These are phyloP conservation scores for Leptothorax acervorum DNA, from an alignment of 2,888 invertebrate species.

Conservation along the genomic window DNA sequence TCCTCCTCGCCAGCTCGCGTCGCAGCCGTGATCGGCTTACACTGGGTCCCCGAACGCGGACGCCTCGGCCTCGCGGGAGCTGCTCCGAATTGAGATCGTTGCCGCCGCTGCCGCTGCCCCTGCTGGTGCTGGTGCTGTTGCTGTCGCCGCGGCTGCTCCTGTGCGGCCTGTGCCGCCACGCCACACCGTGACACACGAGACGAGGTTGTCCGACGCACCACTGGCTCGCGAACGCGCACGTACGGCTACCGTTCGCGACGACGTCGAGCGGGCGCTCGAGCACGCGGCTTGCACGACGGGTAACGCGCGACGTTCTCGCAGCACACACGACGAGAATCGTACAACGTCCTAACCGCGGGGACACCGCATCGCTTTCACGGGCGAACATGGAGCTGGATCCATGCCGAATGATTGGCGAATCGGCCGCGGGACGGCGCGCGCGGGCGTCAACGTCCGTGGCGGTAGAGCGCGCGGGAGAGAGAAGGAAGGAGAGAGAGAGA, in stretches of 20 bases:
- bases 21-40: conserved; percentile 57
- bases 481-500: conserved; percentile 3
- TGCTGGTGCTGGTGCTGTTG: not conserved
- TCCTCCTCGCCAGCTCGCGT: conserved; percentile 69
- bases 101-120: not conserved
- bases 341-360: conserved; percentile 84
- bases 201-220: conserved; percentile 60
- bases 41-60: conserved; percentile 38
- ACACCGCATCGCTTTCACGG: conserved; percentile 84
- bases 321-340: conserved; percentile 81
- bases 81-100: conserved; percentile 38
- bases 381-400: conserved; percentile 83
- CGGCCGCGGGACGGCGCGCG: conserved; percentile 74
- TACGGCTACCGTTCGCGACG: conserved; percentile 37
- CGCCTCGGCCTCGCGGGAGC: conserved; percentile 15
- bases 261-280: conserved; percentile 53
- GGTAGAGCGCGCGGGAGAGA: conserved; percentile 66
- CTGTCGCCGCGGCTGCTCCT: conserved; percentile 19
- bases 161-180: conserved; percentile 65
- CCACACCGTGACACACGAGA: conserved; percentile 63
- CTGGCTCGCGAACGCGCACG: conserved; percentile 41
- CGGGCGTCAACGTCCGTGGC: conserved; percentile 70
- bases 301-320: conserved; percentile 65
- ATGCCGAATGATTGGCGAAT: conserved; percentile 78
- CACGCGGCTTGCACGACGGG: conserved; percentile 57